Conservation (phyloP, 2,888 invertebrate species). For the Gandaritis pyraliata region DNA sequence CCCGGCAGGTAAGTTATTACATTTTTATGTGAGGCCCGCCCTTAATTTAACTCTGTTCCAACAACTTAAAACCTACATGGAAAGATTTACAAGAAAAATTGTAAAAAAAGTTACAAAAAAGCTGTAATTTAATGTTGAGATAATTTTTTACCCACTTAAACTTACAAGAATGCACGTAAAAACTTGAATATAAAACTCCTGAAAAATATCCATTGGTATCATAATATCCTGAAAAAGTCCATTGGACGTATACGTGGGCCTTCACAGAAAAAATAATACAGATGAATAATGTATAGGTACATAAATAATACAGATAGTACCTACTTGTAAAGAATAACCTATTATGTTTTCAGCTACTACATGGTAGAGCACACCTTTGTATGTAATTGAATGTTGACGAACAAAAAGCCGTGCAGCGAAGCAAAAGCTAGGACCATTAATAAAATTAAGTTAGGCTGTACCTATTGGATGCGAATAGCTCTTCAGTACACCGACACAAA, state of each 20-base stretch:
- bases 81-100: conserved; percentile 18
- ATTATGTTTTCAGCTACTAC: background rate
- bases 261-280: too few species aligned
- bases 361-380: background rate
- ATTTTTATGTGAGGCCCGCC: conserved; percentile 68
- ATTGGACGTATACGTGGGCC: too few species aligned
- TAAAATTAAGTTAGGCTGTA: conserved; percentile 67
- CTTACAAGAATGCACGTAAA: too few species aligned
- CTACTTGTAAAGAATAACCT: background rate
- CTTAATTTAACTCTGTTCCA: conserved; percentile 63
- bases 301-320: background rate
- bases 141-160: too few species aligned
- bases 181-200: too few species aligned
- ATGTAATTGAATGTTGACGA: conserved; percentile 20
- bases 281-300: too few species aligned
- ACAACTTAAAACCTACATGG: conserved; percentile 23
- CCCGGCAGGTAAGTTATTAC: conserved; percentile 67
- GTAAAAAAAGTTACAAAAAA: too few species aligned
- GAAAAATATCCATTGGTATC: too few species aligned
- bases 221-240: too few species aligned
- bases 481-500: conserved; percentile 51
- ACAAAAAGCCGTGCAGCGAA: conserved; percentile 42
- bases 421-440: conserved; percentile 46
- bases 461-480: conserved; percentile 61
- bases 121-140: too few species aligned